phyloP scores from a whole-genome alignment of 2,797 vertebrate genomes.

The Heliangelus exortis region DNA sequence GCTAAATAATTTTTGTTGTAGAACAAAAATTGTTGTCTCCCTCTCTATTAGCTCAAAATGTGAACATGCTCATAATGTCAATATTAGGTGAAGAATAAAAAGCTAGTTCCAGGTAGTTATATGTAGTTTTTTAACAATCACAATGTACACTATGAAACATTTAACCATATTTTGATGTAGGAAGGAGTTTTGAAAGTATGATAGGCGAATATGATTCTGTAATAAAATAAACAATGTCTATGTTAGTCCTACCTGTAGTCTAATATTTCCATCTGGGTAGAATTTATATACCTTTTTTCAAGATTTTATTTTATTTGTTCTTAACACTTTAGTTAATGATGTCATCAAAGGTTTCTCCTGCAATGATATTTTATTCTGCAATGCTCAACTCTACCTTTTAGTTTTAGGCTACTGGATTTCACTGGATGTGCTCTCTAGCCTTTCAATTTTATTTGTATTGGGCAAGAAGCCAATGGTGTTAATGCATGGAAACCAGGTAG shows the following conservation, averaged over 20 bases:
- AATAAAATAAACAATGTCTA: neutral
- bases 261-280: neutral
- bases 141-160: neutral
- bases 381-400: constrained; percentile 7
- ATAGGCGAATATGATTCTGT: neutral
- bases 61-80: neutral
- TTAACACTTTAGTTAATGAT: neutral
- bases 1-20: neutral
- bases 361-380: neutral
- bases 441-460: constrained; percentile 66
- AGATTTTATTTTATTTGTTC: neutral
- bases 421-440: constrained; percentile 30
- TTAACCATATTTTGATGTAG: neutral
- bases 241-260: neutral
- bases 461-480: constrained; percentile 69
- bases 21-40: neutral
- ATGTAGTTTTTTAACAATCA: neutral
- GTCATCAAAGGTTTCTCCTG: neutral
- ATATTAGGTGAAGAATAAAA: neutral
- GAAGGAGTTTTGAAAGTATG: neutral
- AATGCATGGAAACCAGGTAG: constrained; percentile 71
- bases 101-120: neutral
- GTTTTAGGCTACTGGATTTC: constrained; percentile 52
- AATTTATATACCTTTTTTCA: neutral
- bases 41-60: neutral